phyloP scores from a whole-genome alignment of 92 coral and sea anemone genomes.

The Micromussa lordhowensis region DNA sequence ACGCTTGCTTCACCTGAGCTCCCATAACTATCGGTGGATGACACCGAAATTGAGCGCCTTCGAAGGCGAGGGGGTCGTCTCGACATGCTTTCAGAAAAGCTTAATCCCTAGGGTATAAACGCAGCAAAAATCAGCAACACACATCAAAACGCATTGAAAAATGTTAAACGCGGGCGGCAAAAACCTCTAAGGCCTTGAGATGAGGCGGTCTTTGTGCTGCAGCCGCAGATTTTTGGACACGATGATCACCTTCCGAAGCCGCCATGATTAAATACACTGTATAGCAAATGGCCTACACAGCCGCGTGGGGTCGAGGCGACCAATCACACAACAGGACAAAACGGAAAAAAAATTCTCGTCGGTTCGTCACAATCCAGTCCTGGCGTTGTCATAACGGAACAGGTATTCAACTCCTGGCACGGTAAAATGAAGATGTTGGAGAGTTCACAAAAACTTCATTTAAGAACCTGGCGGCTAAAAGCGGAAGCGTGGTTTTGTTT shows the following conservation, averaged over 20 bases:
- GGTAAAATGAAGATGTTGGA: neutral
- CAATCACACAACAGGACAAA: constrained; percentile 23
- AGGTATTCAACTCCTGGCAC: neutral
- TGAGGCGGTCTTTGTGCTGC: constrained; percentile 99
- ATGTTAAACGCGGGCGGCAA: constrained; percentile 24
- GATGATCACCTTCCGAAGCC: constrained; percentile 90
- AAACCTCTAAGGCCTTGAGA: constrained; percentile 94
- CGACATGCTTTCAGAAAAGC: constrained; percentile 99
- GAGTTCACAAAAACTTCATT: neutral
- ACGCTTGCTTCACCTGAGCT: constrained; percentile 93
- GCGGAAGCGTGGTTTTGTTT: neutral
- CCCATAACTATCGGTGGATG: constrained; percentile 98
- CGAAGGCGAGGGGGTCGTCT: constrained; percentile 99
- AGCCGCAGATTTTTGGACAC: constrained; percentile 95
- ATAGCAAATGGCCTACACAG: constrained; percentile 17
- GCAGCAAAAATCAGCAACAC: constrained; percentile 34
- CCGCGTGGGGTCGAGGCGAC: constrained; percentile 48
- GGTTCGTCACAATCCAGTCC: neutral
- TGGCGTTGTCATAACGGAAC: neutral
- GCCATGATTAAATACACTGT: constrained; percentile 78
- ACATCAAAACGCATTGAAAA: constrained; percentile 16
- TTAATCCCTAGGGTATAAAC: constrained; percentile 84
- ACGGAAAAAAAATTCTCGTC: neutral
- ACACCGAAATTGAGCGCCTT: constrained; percentile 99
- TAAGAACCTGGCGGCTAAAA: neutral